Evolutionary conservation across 2,888 invertebrate species (phyloP), one percentile per base, ranked within the genome.

Genomic region (Eristalis pertinax): DNA sequence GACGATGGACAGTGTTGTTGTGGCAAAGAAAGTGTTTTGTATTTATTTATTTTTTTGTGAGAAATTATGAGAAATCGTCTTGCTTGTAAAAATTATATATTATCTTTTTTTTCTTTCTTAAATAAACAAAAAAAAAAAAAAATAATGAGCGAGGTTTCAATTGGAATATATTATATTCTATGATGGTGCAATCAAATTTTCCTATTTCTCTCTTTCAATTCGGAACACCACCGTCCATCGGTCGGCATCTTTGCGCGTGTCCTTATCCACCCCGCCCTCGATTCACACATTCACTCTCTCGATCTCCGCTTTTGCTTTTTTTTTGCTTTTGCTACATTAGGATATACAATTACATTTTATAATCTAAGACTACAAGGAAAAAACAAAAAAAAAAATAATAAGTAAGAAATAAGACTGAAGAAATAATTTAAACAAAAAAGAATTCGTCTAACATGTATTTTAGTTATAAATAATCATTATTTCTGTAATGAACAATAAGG

Each of bases 361-460:
- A 43, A 63, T 72, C 67, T 81, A 85, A 62, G 69, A 65, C 68
- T 81, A 50, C 50, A 32, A 73, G 75, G 56, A 26, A 29, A 64
- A 24, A 32, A 56, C 56, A 35, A 64, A 67, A 63, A 72, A 76
- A 26, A 73, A 68, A 65, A 24, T 68, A n/a, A n/a, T n/a, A n/a
- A n/a, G n/a, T n/a, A n/a, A n/a, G n/a, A n/a, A n/a, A 76, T 26
- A 26, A 19, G 56, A 32, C 29, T 38, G 58, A 35, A 73, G 65
- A 63, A 76, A 86, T 88, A 84, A 88, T 88, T 88, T 80, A 88
- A 88, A 88, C 84, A 84, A 77, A 88, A 88, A 88, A 88, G 88
- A 88, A 88, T 88, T 88, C 74, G 35, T 74, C 84, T 88, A 88
- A 86, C 77, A 74, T 65, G 64, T 62, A 79, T 68, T 74, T 84